Evolutionary conservation across 1,140 invertebrate genomes (phyloP).

Genomic region (Pseudomyrmex dendroicus): DNA sequence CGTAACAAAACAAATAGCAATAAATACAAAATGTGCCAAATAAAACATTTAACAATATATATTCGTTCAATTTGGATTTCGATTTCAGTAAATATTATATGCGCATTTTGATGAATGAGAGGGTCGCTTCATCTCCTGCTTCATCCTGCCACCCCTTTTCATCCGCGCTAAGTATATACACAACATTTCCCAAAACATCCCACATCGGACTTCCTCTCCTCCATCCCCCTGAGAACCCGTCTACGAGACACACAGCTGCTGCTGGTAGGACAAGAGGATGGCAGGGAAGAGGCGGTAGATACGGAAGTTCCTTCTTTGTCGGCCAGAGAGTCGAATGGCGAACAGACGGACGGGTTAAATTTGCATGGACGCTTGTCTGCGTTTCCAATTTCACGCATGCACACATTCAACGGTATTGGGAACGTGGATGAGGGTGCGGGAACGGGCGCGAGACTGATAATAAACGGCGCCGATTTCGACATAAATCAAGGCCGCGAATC

Average conservation of each 20-base stretch:
- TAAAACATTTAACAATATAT: slow-evolving; percentile 2
- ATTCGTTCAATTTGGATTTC: slow-evolving; percentile 13
- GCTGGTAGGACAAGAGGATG: slow-evolving; percentile 46
- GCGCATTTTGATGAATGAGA: background rate
- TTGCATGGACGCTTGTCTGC: slow-evolving; percentile 83
- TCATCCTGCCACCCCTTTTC: background rate
- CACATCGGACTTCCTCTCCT: slow-evolving; percentile 22
- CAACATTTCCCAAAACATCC: slow-evolving; percentile 41
- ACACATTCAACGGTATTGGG: slow-evolving; percentile 77
- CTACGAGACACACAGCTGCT: slow-evolving; percentile 13
- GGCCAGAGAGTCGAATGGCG: slow-evolving; percentile 69
- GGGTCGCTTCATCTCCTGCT: background rate
- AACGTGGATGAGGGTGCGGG: slow-evolving; percentile 12
- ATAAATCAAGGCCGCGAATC: slow-evolving; percentile 81
- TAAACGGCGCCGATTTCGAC: slow-evolving; percentile 82
- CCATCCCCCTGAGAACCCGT: slow-evolving; percentile 30
- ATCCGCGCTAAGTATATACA: slow-evolving; percentile 30
- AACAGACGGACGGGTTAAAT: slow-evolving; percentile 79
- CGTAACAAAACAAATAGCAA: background rate
- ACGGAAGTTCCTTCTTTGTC: slow-evolving; percentile 78
- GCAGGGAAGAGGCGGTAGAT: slow-evolving; percentile 54
- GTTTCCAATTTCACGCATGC: slow-evolving; percentile 84
- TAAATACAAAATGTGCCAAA: background rate
- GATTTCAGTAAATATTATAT: slow-evolving; percentile 15
- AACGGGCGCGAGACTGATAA: slow-evolving; percentile 70